Base-by-base conservation (phyloP, 2,888 invertebrate species). In the Acanthococcus lagerstroemiae region DNA sequence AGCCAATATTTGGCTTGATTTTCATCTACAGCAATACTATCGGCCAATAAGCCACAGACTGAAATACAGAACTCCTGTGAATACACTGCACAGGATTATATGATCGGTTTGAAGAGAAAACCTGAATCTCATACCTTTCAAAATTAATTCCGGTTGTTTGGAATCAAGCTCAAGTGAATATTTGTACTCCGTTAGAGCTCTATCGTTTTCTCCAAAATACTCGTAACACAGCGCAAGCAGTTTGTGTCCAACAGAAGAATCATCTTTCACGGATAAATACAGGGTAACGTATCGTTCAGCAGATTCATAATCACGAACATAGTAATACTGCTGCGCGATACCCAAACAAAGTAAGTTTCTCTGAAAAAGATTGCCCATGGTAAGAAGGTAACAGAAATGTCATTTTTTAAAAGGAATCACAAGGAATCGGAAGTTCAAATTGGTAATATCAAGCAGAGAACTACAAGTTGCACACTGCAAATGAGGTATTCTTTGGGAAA, bases 281-380 rank as follows among this genome's bases (percentile, higher is more conserved):
- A 83, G 82, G 58, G 83, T 82, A 22, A 90, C 81, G 77, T 92
- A 92, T 74, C 86, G 85, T 73, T 85, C 83, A 54, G 92, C 88
- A 72, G 83, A 83, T 71, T 85, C 82, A 77, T 84, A 90, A 72
- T 93, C 93, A 57, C 85, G 85, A 66, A 91, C 86, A 76, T 88
- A 87, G 74, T 80, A 87, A 77, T 94, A 95, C 66, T 92, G 78
- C 72, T 88, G 86, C 7, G 90, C 92, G 74, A 94, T 83, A 58
- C 87, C 85, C 75, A 85, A 88, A 69, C 89, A 87, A 73, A 90
- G 83, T 50, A 85, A 74, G 72, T 83, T 83, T 74, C 84, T 82
- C 89, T 90, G 77, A 27, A 82, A 80, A n/a, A n/a, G n/a, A n/a
- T n/a, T n/a, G n/a, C n/a, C n/a, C n/a, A n/a, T n/a, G n/a, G n/a